Evolutionary conservation across 1,140 invertebrate genomes (phyloP).

Genomic region (Zaprionus kolodkinae): DNA sequence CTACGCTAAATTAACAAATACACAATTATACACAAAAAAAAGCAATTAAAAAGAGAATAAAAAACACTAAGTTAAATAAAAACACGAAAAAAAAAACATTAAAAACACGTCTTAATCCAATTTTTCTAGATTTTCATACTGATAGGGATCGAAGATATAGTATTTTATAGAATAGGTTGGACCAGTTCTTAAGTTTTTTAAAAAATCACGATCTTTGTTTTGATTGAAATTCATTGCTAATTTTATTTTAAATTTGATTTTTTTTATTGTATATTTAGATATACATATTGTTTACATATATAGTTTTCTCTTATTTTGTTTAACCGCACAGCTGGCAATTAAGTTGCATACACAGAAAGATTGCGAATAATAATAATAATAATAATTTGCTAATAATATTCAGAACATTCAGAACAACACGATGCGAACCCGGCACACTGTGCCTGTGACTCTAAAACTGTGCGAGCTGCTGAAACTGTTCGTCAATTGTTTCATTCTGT

Average conservation of each 20-base stretch:
- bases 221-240: conserved; percentile 70
- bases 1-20: conserved; percentile 47
- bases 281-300: conserved; percentile 39
- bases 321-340: conserved; percentile 48
- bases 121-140: not conserved
- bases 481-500: not conserved
- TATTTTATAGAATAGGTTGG: not conserved
- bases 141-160: not conserved
- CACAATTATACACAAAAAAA: conserved; percentile 30
- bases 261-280: conserved; percentile 38
- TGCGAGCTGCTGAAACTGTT: not conserved
- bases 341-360: conserved; percentile 27
- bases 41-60: conserved; percentile 41
- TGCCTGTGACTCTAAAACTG: conserved; percentile 6
- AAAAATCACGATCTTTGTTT: not conserved
- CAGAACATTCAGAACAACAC: conserved; percentile 18
- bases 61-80: conserved; percentile 72
- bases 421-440: conserved; percentile 1
- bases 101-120: conserved; percentile 16
- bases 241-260: conserved; percentile 40
- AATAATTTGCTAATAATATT: conserved; percentile 27
- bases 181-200: not conserved
- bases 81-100: conserved; percentile 50
- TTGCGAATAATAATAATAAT: conserved; percentile 9
- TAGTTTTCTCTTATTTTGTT: conserved; percentile 26